Evolutionary conservation across 2,888 invertebrate genomes (phyloP), one percentile per base, ranked within the genome.

Genomic region (Diaprepes abbreviatus): DNA sequence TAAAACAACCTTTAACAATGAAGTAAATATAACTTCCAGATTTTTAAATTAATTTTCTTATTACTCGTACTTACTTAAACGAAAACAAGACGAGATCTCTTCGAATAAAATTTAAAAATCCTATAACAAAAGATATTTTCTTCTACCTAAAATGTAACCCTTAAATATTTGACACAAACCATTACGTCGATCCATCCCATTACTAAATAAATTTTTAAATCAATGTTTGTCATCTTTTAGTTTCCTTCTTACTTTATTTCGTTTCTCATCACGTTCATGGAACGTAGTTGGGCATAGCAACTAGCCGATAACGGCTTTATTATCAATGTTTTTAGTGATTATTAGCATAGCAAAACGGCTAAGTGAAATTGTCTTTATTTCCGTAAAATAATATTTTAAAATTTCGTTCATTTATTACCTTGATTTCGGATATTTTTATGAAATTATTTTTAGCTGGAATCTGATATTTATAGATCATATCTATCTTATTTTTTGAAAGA

Each of bases 221-320:
- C 55, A 63, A 55, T 57, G 68, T 68, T 68, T 68, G 63, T 63
- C 62, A 68, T 68, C 68, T 40, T 35, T 38, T 45, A 55, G 17
- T 57, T 63, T 57, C 55, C 57, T 57, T 62, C 63, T 43, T 63
- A 54, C 68, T 62, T 68, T 68, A 62, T 68, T 68, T 68, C 68
- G 68, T 68, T 68, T 48, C 57, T 45, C 33, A 43, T 40, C 59
- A 59, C 59, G 59, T 59, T 9, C 43, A 24, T 1, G 38, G 38
- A 40, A 63, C 68, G 57, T 55, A 68, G 68, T 28, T 31, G 57
- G 43, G 65, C 65, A 65, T 40, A 65, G 57, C 62, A 19, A 63
- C 62, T 54, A 57, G 63, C 62, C 68, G 63, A 68, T 68, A 68
- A 68, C 62, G 62, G 21, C 62, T 45, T 55, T 55, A 63, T 62